Conservation (phyloP, 2,888 invertebrate genomes). For the Ornithoptera priamus region DNA sequence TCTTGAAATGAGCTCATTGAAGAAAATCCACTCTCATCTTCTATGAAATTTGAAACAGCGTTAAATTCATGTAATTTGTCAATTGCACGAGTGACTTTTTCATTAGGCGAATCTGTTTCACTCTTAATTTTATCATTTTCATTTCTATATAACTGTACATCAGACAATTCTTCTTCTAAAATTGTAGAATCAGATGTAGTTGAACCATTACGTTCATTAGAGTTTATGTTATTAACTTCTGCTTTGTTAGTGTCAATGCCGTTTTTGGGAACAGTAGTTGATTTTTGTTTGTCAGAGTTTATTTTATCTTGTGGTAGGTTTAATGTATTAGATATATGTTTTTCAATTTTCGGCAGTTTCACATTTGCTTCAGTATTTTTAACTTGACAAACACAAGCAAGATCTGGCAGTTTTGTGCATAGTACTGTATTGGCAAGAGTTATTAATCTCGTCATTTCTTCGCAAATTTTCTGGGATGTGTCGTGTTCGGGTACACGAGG, state of each 20-base stretch:
- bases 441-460: constrained; percentile 71
- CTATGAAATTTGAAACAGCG: constrained; percentile 67
- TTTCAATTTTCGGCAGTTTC: constrained; percentile 32
- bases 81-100: constrained; percentile 40
- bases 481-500: constrained; percentile 60
- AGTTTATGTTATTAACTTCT: constrained; percentile 42
- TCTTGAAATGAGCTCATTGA: constrained; percentile 93
- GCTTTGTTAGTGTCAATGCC: constrained; percentile 47
- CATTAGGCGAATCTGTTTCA: constrained; percentile 36
- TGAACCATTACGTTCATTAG: constrained; percentile 48
- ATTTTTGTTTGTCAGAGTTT: constrained; percentile 49
- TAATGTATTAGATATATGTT: constrained; percentile 40
- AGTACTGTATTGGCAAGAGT: constrained; percentile 76
- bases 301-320: constrained; percentile 45
- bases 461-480: constrained; percentile 58
- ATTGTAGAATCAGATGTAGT: constrained; percentile 48
- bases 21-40: constrained; percentile 92
- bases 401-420: constrained; percentile 69
- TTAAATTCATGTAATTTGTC: constrained; percentile 58
- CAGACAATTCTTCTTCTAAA: constrained; percentile 51
- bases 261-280: constrained; percentile 45
- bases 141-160: constrained; percentile 46
- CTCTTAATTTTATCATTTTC: constrained; percentile 37
- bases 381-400: constrained; percentile 55
- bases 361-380: constrained; percentile 27